A percentile compares a stretch with the other conserved stretches of the same genome.
Conservation (phyloP, 2,113 vertebrate genomes). For the Chrysemys picta region DNA sequence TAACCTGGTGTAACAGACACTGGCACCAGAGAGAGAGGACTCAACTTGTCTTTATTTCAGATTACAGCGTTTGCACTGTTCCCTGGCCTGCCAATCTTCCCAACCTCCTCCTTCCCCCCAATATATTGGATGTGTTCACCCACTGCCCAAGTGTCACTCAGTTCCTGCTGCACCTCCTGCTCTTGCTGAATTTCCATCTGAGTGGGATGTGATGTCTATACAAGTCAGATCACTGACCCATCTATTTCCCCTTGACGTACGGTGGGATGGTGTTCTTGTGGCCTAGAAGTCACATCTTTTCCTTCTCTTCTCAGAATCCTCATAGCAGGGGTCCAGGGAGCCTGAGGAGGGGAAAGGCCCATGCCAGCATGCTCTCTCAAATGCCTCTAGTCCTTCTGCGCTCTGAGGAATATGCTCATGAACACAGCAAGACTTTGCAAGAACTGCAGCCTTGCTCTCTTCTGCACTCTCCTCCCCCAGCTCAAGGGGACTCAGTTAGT, state of each 20-base stretch:
- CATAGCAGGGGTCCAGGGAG: background rate
- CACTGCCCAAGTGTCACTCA: background rate
- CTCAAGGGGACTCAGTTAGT: background rate
- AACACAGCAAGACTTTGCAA: background rate
- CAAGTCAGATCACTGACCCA: background rate
- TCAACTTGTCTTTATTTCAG: background rate
- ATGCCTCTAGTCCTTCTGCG: background rate
- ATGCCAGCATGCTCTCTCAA: background rate
- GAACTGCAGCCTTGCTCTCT: background rate
- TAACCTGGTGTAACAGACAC: background rate
- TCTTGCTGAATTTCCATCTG: background rate
- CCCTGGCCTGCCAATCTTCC: background rate
- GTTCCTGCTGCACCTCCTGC: background rate
- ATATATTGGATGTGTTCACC: background rate
- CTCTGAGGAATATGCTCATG: background rate
- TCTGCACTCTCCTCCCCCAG: background rate
- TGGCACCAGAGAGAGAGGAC: background rate
- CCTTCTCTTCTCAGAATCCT: background rate
- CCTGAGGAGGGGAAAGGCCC: background rate
- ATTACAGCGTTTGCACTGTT: background rate
- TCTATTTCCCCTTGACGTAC: background rate
- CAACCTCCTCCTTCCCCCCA: rapidly evolving
- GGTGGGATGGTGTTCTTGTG: background rate
- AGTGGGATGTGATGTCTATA: background rate
- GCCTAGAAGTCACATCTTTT: background rate